These are phyloP conservation scores for Megaustenia siamemsis DNA, from an alignment of 2,888 invertebrate genomes.

Conservation along the genomic window DNA sequence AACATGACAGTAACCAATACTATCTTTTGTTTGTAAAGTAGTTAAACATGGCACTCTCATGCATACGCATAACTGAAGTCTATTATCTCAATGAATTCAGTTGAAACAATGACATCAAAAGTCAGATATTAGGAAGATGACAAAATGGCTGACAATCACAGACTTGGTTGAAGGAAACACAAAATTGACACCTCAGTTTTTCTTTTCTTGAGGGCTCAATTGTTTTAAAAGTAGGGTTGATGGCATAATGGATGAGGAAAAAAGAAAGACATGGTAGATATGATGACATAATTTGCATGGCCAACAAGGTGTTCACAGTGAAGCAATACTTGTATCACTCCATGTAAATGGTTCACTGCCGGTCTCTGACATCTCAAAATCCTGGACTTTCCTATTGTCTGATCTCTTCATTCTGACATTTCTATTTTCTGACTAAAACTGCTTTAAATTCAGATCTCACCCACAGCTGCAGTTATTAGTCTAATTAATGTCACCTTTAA, in stretches of 20 bases:
- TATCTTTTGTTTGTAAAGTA: too few relatives aligned
- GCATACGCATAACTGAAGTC: background rate
- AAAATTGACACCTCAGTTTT: background rate
- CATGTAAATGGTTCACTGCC: too few relatives aligned
- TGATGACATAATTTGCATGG: conserved; percentile 1
- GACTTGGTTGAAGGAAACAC: background rate
- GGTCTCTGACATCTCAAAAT: too few relatives aligned
- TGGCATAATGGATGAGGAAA: background rate
- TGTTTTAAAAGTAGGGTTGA: background rate
- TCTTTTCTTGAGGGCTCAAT: background rate
- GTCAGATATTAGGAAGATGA: background rate
- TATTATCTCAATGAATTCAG: background rate
- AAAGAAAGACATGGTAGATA: conserved; percentile 47
- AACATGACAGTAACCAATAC: too few relatives aligned
- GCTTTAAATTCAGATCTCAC: too few relatives aligned
- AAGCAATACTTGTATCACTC: too few relatives aligned
- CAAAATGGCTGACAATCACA: background rate
- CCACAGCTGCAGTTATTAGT: too few relatives aligned
- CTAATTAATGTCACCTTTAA: too few relatives aligned
- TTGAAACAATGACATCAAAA: background rate
- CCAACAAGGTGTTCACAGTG: background rate
- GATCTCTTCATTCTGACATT: too few relatives aligned
- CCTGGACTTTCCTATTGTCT: too few relatives aligned
- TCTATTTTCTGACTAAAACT: too few relatives aligned
- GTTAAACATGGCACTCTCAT: too few relatives aligned